Base-by-base conservation (phyloP, 2,888 invertebrate species). In the Spisula solida region DNA sequence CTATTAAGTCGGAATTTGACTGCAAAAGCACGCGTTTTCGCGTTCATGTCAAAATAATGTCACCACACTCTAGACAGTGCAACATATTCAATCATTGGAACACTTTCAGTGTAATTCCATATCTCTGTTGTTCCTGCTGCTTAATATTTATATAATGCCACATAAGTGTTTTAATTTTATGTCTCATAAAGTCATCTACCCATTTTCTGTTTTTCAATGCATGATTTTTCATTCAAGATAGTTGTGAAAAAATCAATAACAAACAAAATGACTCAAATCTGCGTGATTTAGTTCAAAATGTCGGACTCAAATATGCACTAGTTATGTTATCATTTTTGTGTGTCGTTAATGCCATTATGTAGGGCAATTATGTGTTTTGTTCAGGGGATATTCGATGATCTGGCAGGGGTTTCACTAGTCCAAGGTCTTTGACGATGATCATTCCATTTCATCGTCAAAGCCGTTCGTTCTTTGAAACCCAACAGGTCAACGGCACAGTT, bases 231-330 rank as follows among this genome's bases (percentile, higher is more conserved):
- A 34, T 75, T 31, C 20, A 66, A 34, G 75, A 70, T 29, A n/a
- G n/a, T n/a, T n/a, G 70, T 31, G 70, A 29, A 75, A 70, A 75
- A 75, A 75, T 75, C 75, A 75, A 75, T 75, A 75, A 75, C 31
- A 31, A 75, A 60, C 31, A 8, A 18, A 31, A 75, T 75, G 75
- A 75, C 75, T 75, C 75, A 34, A 75, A 75, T 75, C 75, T 1
- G 75, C 31, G 75, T 75, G 75, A 75, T 75, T 66, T 25, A 66
- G 60, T 66, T 66, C 60, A 66, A 25, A 25, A 66, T 66, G 20
- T 66, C 60, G 60, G 60, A 66, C 60, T 25, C n/a, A 25, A 25
- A 8, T n/a, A 20, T 56, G 47, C 12, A 20, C 55, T 2, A 25
- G 60, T 20, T 56, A 0, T 66, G 25, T 25, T 66, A 6, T 25